These are phyloP conservation scores for Pterophyllum scalare DNA, from an alignment of 2,113 vertebrate species.

Conservation along the genomic window DNA sequence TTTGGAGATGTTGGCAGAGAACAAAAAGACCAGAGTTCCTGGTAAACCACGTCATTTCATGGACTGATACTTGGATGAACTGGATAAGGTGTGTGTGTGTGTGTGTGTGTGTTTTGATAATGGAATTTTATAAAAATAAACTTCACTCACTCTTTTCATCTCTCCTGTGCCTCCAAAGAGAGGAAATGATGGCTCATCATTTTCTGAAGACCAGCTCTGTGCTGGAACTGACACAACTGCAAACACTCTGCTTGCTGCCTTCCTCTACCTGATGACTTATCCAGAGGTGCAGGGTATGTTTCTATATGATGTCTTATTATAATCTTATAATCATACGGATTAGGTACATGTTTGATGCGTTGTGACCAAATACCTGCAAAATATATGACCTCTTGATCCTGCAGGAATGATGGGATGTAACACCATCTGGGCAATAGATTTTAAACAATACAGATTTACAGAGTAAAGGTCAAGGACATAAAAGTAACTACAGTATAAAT, in stretches of 20 bases:
- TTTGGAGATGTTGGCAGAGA: neutral
- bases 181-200: constrained; percentile 20
- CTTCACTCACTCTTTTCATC: neutral
- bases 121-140: neutral
- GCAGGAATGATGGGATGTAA: neutral
- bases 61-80: neutral
- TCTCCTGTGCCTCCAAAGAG: constrained; percentile 13
- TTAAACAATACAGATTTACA: too few species aligned
- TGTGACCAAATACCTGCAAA: neutral
- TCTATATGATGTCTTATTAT: neutral
- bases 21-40: neutral
- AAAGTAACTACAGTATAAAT: too few species aligned
- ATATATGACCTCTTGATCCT: neutral
- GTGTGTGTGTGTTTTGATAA: neutral
- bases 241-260: constrained; percentile 29
- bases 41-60: neutral
- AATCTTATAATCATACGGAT: neutral
- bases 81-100: neutral
- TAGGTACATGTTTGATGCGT: neutral
- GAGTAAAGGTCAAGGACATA: too few species aligned
- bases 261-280: constrained; percentile 42
- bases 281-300: constrained; percentile 28
- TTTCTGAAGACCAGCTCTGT: constrained; percentile 48
- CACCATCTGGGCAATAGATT: too few species aligned
- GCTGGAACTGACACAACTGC: constrained; percentile 51